Conservation (phyloP, 2,888 invertebrate genomes). For the Leptinotarsa juncta region DNA sequence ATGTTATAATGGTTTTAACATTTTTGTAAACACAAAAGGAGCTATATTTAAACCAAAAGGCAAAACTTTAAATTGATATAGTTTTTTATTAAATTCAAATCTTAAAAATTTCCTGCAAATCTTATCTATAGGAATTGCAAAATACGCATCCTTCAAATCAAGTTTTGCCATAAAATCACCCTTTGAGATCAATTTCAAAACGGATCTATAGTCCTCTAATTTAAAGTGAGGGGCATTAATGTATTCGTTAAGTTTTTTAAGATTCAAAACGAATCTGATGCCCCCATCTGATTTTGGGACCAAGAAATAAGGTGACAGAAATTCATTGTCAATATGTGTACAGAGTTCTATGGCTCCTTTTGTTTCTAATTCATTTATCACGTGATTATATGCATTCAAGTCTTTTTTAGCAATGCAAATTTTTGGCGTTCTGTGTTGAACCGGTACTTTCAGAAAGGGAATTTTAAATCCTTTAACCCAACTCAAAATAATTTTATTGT, state of each 20-base stretch:
- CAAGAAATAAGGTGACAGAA: too few relatives aligned
- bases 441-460: constrained; percentile 1
- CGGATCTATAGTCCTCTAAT: constrained; percentile 18
- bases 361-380: constrained; percentile 2
- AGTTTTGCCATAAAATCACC: constrained; percentile 2
- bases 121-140: background rate
- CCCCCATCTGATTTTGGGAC: constrained; percentile 9
- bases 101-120: background rate
- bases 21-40: constrained; percentile 6
- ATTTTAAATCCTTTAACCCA: constrained; percentile 11
- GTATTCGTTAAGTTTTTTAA: constrained; percentile 17
- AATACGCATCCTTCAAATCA: constrained; percentile 20
- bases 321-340: too few relatives aligned
- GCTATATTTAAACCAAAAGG: constrained; percentile 9
- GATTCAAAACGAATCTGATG: constrained; percentile 19
- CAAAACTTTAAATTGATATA: background rate
- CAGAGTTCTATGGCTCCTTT: background rate
- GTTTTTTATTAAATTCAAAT: background rate
- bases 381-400: background rate
- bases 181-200: constrained; percentile 7
- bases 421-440: constrained; percentile 3
- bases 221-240: constrained; percentile 20
- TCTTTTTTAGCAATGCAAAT: background rate
- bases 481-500: constrained; percentile 4
- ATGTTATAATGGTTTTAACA: constrained; percentile 14